A percentile compares a stretch with the other conserved stretches of the same genome.
Evolutionary conservation across 2,888 invertebrate species (phyloP).

Genomic region (Helleia helle): DNA sequence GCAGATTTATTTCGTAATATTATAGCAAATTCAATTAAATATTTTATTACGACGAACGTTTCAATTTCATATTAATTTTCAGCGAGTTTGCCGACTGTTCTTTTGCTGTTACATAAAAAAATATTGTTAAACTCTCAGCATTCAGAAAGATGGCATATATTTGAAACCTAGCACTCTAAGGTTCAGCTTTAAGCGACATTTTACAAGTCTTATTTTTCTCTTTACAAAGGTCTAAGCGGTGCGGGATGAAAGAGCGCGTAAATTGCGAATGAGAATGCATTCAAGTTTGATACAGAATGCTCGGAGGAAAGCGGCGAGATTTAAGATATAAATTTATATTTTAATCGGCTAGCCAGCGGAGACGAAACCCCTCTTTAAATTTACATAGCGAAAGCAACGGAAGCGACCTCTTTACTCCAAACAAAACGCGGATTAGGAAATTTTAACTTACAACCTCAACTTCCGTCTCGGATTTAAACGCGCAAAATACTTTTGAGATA

Average conservation of each 20-base stretch:
- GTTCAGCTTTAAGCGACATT: conserved; percentile 14
- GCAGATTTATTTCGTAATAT: background rate
- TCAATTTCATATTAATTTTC: conserved; percentile 5
- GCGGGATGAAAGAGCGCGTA: conserved; percentile 54
- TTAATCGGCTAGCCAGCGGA: conserved; percentile 52
- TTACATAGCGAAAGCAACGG: conserved; percentile 58
- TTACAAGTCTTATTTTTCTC: conserved; percentile 19
- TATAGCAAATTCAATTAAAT: background rate
- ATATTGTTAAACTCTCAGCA: background rate
- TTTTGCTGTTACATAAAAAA: background rate
- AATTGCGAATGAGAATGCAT: conserved; percentile 60
- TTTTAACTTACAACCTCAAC: conserved; percentile 57
- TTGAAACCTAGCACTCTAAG: conserved; percentile 12
- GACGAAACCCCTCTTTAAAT: conserved; percentile 45
- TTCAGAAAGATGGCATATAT: conserved; percentile 11
- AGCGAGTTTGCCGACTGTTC: background rate
- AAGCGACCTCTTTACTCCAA: conserved; percentile 50
- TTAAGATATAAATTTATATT: conserved; percentile 66
- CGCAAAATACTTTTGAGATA: conserved; percentile 64
- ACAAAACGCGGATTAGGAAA: conserved; percentile 51
- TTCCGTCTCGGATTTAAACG: conserved; percentile 55
- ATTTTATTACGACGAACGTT: background rate
- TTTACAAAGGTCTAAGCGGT: conserved; percentile 23
- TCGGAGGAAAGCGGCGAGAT: conserved; percentile 48
- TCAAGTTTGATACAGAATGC: conserved; percentile 48